Base-by-base conservation (phyloP, 2,797 vertebrate genomes). In the Peromyscus attwateri region DNA sequence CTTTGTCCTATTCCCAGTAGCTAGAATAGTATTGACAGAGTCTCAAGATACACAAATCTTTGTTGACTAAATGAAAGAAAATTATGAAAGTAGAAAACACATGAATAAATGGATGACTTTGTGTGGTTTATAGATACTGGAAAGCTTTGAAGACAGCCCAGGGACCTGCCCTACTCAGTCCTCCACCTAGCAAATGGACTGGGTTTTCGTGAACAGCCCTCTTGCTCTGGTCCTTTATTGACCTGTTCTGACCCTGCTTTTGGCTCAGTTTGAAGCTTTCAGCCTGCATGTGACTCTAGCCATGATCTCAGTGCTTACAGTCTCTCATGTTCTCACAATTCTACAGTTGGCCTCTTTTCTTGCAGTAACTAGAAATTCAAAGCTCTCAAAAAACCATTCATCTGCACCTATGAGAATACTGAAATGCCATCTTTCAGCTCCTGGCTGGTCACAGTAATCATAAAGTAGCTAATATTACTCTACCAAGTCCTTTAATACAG, bases 101-200 rank as follows among this genome's bases (percentile, higher is more conserved):
- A 66, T 2, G 23, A 95, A 49, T n/a, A 46, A 76, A 31, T 27
- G 3, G 64, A 76, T 14, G 7, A 6, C 1, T 37, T 7, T 31
- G 12, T 17, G 6, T 52, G 0, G 0, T 1, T 82, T 66, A 11
- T 16, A 70, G 87, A 37, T 3, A 1, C 52, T 16, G 1, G 0
- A 4, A 31, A 43, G 9, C n/a, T 83, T 23, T 66, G 12, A 7
- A 16, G 62, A 23, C n/a, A 87, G 40, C 6, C 0, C 40, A 0
- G 3, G 5, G 8, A 6, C 34, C 23, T 25, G 3, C 40, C 8
- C 14, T 13, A 5, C 0, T 2, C 12, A 0, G 19, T 8, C 6
- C 27, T 83, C 11, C 11, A n/a, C 31, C 29, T 5, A 4, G 12
- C 8, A 2, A 49, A 25, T 1, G 3, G 43, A 14, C 52, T 9